These are phyloP conservation scores for Tipula helvola DNA, from an alignment of 2,888 invertebrate species.

Conservation along the genomic window DNA sequence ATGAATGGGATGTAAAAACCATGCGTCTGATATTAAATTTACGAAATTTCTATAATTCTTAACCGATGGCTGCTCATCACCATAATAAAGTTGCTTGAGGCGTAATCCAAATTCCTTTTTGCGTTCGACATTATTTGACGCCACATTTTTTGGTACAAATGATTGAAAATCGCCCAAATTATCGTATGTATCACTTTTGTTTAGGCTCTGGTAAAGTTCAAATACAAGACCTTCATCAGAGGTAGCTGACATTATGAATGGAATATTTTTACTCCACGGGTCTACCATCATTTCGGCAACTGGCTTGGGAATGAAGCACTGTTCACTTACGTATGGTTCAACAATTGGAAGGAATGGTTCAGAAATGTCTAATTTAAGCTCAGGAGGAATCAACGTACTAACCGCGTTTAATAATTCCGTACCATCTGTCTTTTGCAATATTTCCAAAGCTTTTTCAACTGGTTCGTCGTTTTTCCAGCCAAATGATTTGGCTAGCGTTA, in stretches of 20 bases:
- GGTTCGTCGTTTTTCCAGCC: constrained; percentile 28
- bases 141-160: not conserved
- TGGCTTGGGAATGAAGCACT: constrained; percentile 23
- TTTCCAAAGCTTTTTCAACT: constrained; percentile 15
- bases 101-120: not conserved
- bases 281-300: constrained; percentile 29
- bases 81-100: not conserved
- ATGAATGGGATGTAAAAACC: constrained; percentile 31
- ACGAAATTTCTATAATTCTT: not conserved
- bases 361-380: not conserved
- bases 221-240: constrained; percentile 28
- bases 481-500: constrained; percentile 20
- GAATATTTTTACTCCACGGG: constrained; percentile 20
- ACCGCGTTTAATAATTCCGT: constrained; percentile 28
- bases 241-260: constrained; percentile 32
- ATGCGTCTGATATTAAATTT: constrained; percentile 26
- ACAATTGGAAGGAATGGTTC: constrained; percentile 22
- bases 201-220: not conserved
- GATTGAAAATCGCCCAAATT: not conserved
- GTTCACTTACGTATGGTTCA: constrained; percentile 24
- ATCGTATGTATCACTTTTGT: not conserved
- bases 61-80: not conserved
- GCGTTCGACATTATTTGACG: not conserved
- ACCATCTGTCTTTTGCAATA: constrained; percentile 19
- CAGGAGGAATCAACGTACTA: constrained; percentile 26